These are phyloP conservation scores for Oceanodroma tethys DNA, from an alignment of 2,113 vertebrate genomes.

Conservation along the genomic window DNA sequence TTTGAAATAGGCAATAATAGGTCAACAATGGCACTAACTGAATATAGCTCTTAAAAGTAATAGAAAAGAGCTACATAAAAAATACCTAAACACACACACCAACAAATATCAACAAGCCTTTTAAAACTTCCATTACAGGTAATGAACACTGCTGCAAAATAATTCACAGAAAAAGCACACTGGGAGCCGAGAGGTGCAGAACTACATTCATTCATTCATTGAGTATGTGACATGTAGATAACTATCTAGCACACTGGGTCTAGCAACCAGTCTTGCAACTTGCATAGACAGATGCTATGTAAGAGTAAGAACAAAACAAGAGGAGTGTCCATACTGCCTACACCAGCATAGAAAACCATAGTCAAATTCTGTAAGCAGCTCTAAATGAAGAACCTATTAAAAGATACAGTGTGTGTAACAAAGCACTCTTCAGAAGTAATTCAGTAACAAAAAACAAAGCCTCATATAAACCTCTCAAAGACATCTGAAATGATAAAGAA, in stretches of 20 bases:
- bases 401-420: not conserved
- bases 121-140: not conserved
- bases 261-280: not conserved
- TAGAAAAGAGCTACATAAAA: not conserved
- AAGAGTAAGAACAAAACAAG: not conserved
- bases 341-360: not conserved
- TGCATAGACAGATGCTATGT: not conserved
- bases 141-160: not conserved
- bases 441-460: not conserved
- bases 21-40: not conserved
- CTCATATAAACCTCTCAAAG: not conserved
- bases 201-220: not conserved
- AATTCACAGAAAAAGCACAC: not conserved
- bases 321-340: not conserved
- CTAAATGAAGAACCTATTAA: not conserved
- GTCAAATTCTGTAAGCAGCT: not conserved
- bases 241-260: not conserved
- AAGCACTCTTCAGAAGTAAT: not conserved
- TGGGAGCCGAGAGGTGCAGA: not conserved
- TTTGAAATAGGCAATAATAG: not conserved
- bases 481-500: not conserved
- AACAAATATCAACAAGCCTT: not conserved
- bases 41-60: not conserved
- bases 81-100: not conserved
- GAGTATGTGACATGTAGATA: rapidly evolving